Percentiles rank a stretch among this genome's conserved stretches.
These are phyloP conservation scores for Oligia strigilis DNA, from an alignment of 2,888 invertebrate species.

Conservation along the genomic window DNA sequence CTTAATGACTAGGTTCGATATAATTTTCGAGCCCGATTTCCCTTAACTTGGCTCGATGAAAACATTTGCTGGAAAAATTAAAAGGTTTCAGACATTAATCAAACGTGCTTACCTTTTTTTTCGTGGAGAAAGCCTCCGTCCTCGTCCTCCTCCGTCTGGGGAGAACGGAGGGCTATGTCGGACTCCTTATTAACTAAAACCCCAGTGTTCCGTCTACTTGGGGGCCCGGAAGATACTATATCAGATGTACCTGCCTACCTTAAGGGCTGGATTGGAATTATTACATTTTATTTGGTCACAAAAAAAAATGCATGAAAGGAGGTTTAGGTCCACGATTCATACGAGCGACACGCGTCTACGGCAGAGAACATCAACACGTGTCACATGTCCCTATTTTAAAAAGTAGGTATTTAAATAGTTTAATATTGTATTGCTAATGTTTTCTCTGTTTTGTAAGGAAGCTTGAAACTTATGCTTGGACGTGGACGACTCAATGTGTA, in stretches of 20 bases:
- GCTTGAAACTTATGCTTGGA: not conserved
- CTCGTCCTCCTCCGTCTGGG: too few species aligned
- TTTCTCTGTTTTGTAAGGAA: not conserved
- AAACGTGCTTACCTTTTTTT: not conserved
- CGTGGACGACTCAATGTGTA: not conserved
- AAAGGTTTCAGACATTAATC: not conserved
- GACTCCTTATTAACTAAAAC: too few species aligned
- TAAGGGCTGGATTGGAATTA: not conserved
- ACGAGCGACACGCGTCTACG: too few species aligned
- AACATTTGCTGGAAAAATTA: not conserved
- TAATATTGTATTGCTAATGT: not conserved
- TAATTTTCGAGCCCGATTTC: conserved; percentile 9
- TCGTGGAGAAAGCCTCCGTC: too few species aligned
- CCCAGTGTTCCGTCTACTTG: too few species aligned
- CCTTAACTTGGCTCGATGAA: conserved; percentile 4
- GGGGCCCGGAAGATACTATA: too few species aligned
- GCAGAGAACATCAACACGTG: too few species aligned
- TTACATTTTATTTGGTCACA: not conserved
- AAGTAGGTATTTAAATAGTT: not conserved
- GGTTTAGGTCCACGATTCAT: not conserved
- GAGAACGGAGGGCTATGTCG: too few species aligned
- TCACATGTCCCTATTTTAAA: not conserved
- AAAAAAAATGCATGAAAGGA: not conserved
- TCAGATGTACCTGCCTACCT: too few species aligned
- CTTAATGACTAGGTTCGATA: conserved; percentile 22